Evolutionary conservation across 2,888 invertebrate species (phyloP), one percentile per base, ranked within the genome.

Genomic region (Seira ritae): DNA sequence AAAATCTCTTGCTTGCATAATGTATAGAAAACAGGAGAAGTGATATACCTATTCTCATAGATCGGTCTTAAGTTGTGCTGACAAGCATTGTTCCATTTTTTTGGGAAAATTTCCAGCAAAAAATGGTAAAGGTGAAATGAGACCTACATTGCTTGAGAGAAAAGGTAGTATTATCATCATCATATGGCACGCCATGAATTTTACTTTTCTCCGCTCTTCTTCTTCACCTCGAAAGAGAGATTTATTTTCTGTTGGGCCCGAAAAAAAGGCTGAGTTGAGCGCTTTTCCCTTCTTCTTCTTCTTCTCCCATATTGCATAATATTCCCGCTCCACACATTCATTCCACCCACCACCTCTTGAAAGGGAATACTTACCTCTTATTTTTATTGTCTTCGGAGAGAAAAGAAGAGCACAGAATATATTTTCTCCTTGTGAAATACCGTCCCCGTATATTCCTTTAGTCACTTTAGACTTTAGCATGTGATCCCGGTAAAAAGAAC

Each of bases 241-340:
- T 80, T 80, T 80, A 80, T 80, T 72, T 80, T 37, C 73, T 22
- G 37, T 15, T 31, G 60, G 67, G 73, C 73, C 66, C 68, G 66
- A 55, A 80, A n/a, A 80, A 80, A 80, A 72, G 80, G 80, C 80
- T 73, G 80, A 80, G 73, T 73, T 67, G 72, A 67, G 79, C 19
- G 60, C 68, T 80, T 80, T 46, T 72, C 46, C 70, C 69, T 79
- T 67, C 50, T 70, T 66, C 72, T 72, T 75, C 22, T 20, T 22
- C 12, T 22, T 20, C 20, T 20, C 46, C 31, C 22, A 8, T 66
- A 66, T 22, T 66, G 12, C 19, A 8, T 66, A 23, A 20, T 6
- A 66, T 23, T 22, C n/a, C n/a, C n/a, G n/a, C n/a, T 22, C 6
- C n/a, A 23, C 8, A 6, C 3, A 22, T 66, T 37, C 68, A 68